These are phyloP conservation scores for Pseudobourletiella spinata DNA, from an alignment of 1,140 invertebrate genomes.

Conservation along the genomic window DNA sequence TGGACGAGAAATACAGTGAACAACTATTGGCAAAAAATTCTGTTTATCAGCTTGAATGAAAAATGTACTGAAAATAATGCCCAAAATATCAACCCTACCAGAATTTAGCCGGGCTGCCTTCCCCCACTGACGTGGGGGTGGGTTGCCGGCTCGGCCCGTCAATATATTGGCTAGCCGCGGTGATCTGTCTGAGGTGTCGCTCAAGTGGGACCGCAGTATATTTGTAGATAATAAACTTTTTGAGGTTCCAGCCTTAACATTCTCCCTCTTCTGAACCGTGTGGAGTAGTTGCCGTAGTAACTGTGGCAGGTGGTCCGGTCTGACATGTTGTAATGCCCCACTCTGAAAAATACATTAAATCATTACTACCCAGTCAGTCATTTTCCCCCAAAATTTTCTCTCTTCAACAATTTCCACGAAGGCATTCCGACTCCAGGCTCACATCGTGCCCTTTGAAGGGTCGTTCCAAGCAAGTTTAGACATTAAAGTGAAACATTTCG, in stretches of 20 bases:
- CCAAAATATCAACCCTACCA: too few species aligned
- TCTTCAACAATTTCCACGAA: too few species aligned
- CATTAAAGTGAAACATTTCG: too few species aligned
- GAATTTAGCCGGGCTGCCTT: neutral
- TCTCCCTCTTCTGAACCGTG: neutral
- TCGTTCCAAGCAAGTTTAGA: too few species aligned
- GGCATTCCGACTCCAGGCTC: too few species aligned
- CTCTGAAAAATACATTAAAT: slow-evolving; percentile 6
- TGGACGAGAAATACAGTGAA: too few species aligned
- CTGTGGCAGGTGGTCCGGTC: neutral
- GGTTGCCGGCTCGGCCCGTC: neutral
- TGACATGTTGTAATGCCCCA: neutral
- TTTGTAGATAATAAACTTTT: neutral
- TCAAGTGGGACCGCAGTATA: neutral
- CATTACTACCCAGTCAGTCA: too few species aligned
- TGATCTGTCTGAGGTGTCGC: neutral
- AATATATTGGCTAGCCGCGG: neutral
- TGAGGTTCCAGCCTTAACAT: neutral
- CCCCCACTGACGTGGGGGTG: neutral
- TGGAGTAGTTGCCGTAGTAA: neutral
- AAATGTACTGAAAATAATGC: too few species aligned
- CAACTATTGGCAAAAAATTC: too few species aligned
- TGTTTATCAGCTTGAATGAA: too few species aligned
- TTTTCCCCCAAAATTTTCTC: too few species aligned
- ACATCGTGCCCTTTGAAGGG: too few species aligned